A percentile compares a stretch with the other conserved stretches of the same genome.
phyloP scores from a whole-genome alignment of 2,113 vertebrate species.

The Vulpes ferrilata region DNA sequence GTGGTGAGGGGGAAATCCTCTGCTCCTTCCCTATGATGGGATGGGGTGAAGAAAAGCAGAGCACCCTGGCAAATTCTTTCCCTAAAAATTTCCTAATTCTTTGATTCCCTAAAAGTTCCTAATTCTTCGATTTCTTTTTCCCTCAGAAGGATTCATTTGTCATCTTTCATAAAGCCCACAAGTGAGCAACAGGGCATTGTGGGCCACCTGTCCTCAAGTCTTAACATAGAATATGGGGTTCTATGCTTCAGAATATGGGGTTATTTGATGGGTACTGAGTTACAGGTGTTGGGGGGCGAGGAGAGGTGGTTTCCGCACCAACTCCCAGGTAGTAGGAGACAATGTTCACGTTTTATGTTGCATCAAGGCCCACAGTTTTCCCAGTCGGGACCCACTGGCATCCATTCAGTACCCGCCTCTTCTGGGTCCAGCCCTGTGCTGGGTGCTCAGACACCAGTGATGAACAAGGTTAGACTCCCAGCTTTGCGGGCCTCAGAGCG shows the following conservation, averaged over 20 bases:
- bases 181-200: neutral
- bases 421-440: neutral
- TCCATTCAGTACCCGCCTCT: neutral
- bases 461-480: neutral
- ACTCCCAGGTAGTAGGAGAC: neutral
- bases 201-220: neutral
- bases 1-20: too few species aligned
- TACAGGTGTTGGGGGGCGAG: too few species aligned
- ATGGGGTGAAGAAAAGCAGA: neutral
- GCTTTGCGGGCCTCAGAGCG: neutral
- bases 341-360: neutral
- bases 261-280: neutral
- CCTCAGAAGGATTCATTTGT: neutral
- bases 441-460: neutral
- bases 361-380: neutral
- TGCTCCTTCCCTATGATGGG: neutral
- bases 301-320: neutral
- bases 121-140: neutral
- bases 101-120: neutral
- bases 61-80: neutral
- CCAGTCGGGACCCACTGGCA: accelerated
- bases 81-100: neutral
- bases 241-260: neutral
- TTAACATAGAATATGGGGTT: neutral
- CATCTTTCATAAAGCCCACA: neutral